Base-by-base conservation (phyloP, 2,797 vertebrate species). In the Muscicapa striata region DNA sequence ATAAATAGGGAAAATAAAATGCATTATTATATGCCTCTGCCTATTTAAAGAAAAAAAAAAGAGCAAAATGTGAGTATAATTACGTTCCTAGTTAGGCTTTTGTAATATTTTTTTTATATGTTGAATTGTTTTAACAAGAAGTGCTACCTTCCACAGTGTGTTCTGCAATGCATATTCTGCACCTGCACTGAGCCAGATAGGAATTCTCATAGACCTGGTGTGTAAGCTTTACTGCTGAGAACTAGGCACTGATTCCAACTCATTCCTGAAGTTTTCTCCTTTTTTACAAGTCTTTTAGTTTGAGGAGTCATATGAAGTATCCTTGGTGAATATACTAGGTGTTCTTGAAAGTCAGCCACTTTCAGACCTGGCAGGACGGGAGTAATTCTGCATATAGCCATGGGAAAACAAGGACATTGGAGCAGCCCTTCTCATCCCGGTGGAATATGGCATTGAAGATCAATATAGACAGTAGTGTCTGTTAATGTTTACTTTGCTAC, bases 61-160 rank as follows among this genome's bases (percentile, higher is more conserved):
- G 21, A 36, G 10, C 34, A n/a, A 68, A 76, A 52, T 61, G 10
- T 54, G 30, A 89, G 10, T 69, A 76, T 67, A 80, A 69, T 85
- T 52, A 6, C 6, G 23, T 32, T 59, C 17, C 36, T 75, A n/a
- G 10, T 64, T 51, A 85, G n/a, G 48, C 23, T 75, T 89, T 73
- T 67, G 32, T 88, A 84, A 64, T 19, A 8, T 45, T 78, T 90
- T 93, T 55, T 64, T 2, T 3, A 40, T 22, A 18, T 24, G 15
- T 62, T 46, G 49, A 83, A 12, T 67, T 92, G 49, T 74, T 95
- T 40, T 58, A 90, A 90, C 32, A 64, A 38, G 32, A 83, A 48
- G 21, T 34, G 12, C 15, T 92, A 32, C 36, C 38, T 87, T 57
- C 20, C 16, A 23, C 29, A 4, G 13, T 49, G 16, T 24, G 3